Base-by-base conservation (phyloP, 1,140 invertebrate genomes). In the Octopus sinensis region DNA sequence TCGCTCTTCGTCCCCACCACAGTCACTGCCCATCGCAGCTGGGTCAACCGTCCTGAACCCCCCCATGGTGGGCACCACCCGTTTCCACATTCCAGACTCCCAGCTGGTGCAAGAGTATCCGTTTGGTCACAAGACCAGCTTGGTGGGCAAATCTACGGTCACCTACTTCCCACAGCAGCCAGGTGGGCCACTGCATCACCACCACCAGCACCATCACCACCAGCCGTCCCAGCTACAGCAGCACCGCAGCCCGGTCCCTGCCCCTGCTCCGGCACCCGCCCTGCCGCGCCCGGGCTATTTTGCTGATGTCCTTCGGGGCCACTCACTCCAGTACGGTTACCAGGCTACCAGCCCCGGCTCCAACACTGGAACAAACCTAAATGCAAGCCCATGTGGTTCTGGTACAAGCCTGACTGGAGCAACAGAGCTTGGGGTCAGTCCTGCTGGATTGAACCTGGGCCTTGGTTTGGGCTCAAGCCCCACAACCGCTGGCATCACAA, bases 101-200 rank as follows among this genome's bases (percentile, higher is more conserved):
- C 84, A 86, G n/a, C 78, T 87, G 10, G 82, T 84, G 6, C 87
- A 86, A 75, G 85, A 88, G 23, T 88, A 86, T 86, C 85, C 87
- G 6, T 86, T 86, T 79, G 85, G 84, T 6, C 54, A 86, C 62
- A 83, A 83, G 75, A 77, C 87, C 54, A 84, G 84, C 9, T 73
- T 76, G 73, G 52, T 23, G 80, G 84, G 86, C 30, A 85, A 85
- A 79, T 86, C 84, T 12, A 86, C 86, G 12, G 81, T 89, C 5
- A 84, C 85, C 13, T 86, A 85, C 82, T 83, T 85, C 4, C 84
- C 85, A 68, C 84, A 83, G 30, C 53, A 56, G 54, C 79, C n/a
- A 54, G n/a, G n/a, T n/a, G n/a, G n/a, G n/a, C n/a, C n/a, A n/a
- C n/a, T n/a, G n/a, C n/a, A n/a, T n/a, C n/a, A n/a, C n/a, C n/a